These are phyloP conservation scores for Lophius americanus DNA, from an alignment of 2,797 vertebrate genomes.

Conservation along the genomic window DNA sequence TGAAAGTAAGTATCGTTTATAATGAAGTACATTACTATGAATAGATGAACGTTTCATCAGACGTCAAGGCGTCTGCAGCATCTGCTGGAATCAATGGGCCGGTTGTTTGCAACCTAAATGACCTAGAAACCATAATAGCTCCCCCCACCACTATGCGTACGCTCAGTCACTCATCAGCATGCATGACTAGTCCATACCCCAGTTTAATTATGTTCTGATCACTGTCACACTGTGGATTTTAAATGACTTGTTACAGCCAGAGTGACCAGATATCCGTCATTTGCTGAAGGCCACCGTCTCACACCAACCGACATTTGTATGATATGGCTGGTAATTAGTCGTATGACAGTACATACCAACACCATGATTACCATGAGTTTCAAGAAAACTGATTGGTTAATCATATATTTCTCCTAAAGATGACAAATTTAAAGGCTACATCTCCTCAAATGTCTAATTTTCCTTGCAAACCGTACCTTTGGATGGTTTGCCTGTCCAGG, in stretches of 20 bases:
- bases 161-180: conserved; percentile 6
- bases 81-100: conserved; percentile 18
- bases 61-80: conserved; percentile 1
- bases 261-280: conserved; percentile 15
- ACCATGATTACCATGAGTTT: background rate
- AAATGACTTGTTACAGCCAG: conserved; percentile 30
- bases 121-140: conserved; percentile 5
- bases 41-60: conserved; percentile 1
- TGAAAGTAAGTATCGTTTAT: background rate
- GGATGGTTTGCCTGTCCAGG: background rate
- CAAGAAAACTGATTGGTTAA: background rate
- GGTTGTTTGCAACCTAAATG: conserved; percentile 16
- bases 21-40: conserved; percentile 16
- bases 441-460: background rate
- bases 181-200: conserved; percentile 18
- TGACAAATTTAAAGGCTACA: background rate
- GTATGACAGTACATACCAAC: background rate
- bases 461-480: background rate
- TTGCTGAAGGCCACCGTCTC: conserved; percentile 1
- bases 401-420: background rate
- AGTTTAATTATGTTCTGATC: conserved; percentile 35
- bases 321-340: background rate
- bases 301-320: conserved; percentile 6
- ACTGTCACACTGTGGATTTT: conserved; percentile 15
- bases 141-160: conserved; percentile 1